Evolutionary conservation across 2,888 invertebrate species (phyloP).

Genomic region (Nymphalis urticae): DNA sequence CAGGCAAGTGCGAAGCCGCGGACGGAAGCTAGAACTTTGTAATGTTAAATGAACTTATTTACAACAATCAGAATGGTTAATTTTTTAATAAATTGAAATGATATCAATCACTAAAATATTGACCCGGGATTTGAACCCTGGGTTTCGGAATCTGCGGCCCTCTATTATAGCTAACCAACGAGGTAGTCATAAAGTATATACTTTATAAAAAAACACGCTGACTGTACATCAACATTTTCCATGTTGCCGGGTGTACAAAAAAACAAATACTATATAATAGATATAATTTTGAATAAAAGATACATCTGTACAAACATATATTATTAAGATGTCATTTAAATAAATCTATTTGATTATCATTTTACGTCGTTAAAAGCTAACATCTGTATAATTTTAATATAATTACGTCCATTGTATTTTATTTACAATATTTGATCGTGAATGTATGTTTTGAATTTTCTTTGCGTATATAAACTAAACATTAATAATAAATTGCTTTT

Average conservation of each 20-base stretch:
- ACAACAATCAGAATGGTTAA: too few species aligned
- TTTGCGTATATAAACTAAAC: conserved; percentile 5
- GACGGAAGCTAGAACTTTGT: too few species aligned
- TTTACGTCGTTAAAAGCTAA: conserved; percentile 21
- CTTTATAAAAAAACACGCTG: background rate
- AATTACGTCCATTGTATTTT: conserved; percentile 23
- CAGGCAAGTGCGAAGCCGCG: too few species aligned
- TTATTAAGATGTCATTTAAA: conserved; percentile 30
- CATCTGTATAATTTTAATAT: conserved; percentile 22
- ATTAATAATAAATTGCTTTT: conserved; percentile 1
- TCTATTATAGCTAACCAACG: too few species aligned
- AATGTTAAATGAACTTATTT: too few species aligned
- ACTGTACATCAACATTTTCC: background rate
- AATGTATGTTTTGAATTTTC: conserved; percentile 8
- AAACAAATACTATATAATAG: conserved; percentile 11
- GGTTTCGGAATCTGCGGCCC: too few species aligned
- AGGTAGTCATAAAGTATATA: too few species aligned
- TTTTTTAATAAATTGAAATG: too few species aligned
- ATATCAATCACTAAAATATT: too few species aligned
- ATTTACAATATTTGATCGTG: conserved; percentile 15
- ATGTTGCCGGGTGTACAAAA: background rate
- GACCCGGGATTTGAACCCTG: too few species aligned
- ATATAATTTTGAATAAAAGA: background rate
- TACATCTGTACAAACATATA: conserved; percentile 32
- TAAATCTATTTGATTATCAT: conserved; percentile 16